Base-by-base conservation (phyloP, 2,888 invertebrate genomes). In the Pediacus dermestoides region DNA sequence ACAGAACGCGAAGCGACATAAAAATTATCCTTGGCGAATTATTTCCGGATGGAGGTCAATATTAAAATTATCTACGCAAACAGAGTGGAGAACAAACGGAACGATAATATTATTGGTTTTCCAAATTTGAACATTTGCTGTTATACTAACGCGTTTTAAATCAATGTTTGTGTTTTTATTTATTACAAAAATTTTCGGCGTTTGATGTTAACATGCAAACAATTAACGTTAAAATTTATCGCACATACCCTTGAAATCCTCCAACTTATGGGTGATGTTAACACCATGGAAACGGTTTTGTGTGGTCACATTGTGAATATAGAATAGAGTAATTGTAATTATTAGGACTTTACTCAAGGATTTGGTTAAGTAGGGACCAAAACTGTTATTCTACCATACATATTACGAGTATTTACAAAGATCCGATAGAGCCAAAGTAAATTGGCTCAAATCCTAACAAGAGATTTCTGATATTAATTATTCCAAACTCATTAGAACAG, bases 1-100 rank as follows among this genome's bases (percentile, higher is more conserved):
- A 30, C 34, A 16, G 18, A 22, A 22, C 30, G 36, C 25, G 27
- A 21, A 39, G 33, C 31, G 41, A 18, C 39, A 38, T 32, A 34
- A 39, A 48, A 44, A 43, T 47, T 50, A 44, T 42, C 40, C 37
- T 32, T 36, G 21, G 27, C 26, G 37, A 49, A 49, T 49, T 47
- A 44, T 30, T 33, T 48, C 36, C 46, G 39, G 22, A 32, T 34
- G 37, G 32, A 28, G 39, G 39, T 48, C 44, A 33, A 42, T 34
- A 26, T 35, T 26, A 37, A 37, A 41, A 36, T 39, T 22, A n/a
- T n/a, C n/a, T n/a, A n/a, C n/a, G n/a, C n/a, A n/a, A n/a, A n/a
- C n/a, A n/a, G n/a, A n/a, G n/a, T n/a, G n/a, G n/a, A n/a, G n/a
- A n/a, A n/a, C n/a, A n/a, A n/a, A n/a, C n/a, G n/a, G n/a, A n/a